Evolutionary conservation across 2,797 vertebrate genomes (phyloP).

Genomic region (Periophthalmus magnuspinnatus): DNA sequence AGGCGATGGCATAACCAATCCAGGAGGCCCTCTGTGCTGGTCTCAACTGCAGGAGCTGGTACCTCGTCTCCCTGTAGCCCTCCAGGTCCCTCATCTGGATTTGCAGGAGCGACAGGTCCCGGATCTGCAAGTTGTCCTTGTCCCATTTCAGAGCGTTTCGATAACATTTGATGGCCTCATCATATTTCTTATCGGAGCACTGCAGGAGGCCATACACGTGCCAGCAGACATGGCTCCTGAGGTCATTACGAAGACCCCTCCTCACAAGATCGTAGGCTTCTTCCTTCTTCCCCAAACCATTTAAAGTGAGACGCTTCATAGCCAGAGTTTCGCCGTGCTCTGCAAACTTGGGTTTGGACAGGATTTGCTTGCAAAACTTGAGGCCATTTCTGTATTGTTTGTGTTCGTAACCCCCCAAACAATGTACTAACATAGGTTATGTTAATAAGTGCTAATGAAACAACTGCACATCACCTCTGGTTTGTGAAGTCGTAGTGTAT

Average conservation of each 20-base stretch:
- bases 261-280: conserved; percentile 98
- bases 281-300: conserved; percentile 98
- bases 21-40: conserved; percentile 98
- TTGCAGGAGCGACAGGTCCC: conserved; percentile 96
- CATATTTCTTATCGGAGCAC: conserved; percentile 98
- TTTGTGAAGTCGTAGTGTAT: too few relatives aligned
- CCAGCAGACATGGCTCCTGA: conserved; percentile 99
- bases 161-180: conserved; percentile 99
- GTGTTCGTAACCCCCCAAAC: conserved; percentile 99
- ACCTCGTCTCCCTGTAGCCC: conserved; percentile 98
- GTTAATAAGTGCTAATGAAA: too few relatives aligned
- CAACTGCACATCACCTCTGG: too few relatives aligned
- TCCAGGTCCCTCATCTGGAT: conserved; percentile 99
- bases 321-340: conserved; percentile 99
- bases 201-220: conserved; percentile 98
- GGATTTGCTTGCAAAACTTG: conserved; percentile 99
- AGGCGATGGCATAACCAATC: conserved; percentile 98
- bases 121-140: conserved; percentile 99
- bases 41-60: conserved; percentile 94
- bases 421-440: too few relatives aligned
- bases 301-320: conserved; percentile 97
- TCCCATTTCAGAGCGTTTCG: conserved; percentile 99
- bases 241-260: conserved; percentile 94
- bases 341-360: conserved; percentile 97
- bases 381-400: conserved; percentile 99